A percentile compares a stretch with the other conserved stretches of the same genome.
phyloP scores from a whole-genome alignment of 2,797 vertebrate genomes.

The Myotis planiceps region DNA sequence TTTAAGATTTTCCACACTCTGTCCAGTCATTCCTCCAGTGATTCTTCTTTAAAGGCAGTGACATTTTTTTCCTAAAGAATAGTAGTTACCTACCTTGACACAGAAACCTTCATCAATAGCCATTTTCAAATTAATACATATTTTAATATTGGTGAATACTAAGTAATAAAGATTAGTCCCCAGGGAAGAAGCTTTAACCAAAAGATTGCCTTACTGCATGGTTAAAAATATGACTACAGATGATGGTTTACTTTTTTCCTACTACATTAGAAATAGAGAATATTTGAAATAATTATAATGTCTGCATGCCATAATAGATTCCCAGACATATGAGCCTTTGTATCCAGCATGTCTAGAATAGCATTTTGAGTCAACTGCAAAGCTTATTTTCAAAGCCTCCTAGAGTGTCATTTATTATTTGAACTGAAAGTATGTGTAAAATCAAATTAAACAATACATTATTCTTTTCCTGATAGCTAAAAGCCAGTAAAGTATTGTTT shows the following conservation, averaged over 20 bases:
- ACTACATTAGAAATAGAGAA: neutral
- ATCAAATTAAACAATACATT: neutral
- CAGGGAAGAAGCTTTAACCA: neutral
- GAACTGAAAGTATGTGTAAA: neutral
- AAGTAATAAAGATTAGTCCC: neutral
- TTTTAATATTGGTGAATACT: constrained; percentile 8
- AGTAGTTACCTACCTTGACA: neutral
- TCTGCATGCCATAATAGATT: neutral
- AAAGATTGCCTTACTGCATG: neutral
- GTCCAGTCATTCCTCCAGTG: neutral
- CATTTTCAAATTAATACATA: neutral
- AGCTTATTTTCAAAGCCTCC: constrained; percentile 43
- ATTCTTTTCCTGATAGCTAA: neutral
- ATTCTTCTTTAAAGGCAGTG: constrained; percentile 8
- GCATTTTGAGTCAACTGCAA: constrained; percentile 19
- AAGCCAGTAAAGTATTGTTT: constrained; percentile 8
- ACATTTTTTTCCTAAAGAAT: neutral
- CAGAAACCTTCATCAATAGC: neutral
- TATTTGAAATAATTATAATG: constrained; percentile 8
- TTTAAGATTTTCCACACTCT: neutral
- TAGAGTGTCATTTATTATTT: constrained; percentile 10
- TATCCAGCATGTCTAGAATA: neutral
- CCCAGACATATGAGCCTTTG: neutral
- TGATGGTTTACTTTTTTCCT: neutral
- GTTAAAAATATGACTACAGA: neutral